Conservation (phyloP, 37 sponge, comb jelly and placozoan species). For the Spongilla lacustris region DNA sequence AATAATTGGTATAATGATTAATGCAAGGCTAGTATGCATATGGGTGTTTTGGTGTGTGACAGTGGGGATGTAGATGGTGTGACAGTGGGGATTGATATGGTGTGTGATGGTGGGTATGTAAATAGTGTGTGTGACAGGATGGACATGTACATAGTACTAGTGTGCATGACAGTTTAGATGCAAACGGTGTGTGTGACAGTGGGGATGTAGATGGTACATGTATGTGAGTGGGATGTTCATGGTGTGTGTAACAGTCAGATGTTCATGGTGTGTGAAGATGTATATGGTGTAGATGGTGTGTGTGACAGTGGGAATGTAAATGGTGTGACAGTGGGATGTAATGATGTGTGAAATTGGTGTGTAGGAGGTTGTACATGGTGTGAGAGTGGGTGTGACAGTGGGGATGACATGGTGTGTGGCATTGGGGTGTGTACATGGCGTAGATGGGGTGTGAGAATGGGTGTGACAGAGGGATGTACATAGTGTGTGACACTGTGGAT, state of each 20-base stretch:
- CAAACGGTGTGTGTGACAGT: slow-evolving; percentile 1
- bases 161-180: slow-evolving; percentile 1
- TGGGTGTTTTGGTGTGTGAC: slow-evolving; percentile 1
- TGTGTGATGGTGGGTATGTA: slow-evolving; percentile 1
- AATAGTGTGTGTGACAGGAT: neutral
- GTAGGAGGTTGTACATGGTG: slow-evolving; percentile 1
- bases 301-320: neutral
- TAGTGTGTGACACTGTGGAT: neutral
- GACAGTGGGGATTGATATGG: neutral
- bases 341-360: slow-evolving; percentile 1
- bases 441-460: neutral
- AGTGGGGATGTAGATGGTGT: slow-evolving; percentile 1
- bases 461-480: neutral
- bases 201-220: slow-evolving; percentile 1
- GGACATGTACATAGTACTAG: slow-evolving; percentile 1
- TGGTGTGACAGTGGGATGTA: slow-evolving; percentile 1
- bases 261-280: neutral
- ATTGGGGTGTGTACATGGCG: slow-evolving; percentile 1
- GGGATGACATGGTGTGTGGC: neutral
- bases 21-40: neutral
- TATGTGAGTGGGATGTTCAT: neutral
- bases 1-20: slow-evolving; percentile 1
- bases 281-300: neutral
- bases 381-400: neutral
- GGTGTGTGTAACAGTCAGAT: neutral